Percentiles rank a stretch among this genome's conserved stretches.
Evolutionary conservation across 23 tunicate genomes (phyloP).

Genomic region (Ascidia mentula): DNA sequence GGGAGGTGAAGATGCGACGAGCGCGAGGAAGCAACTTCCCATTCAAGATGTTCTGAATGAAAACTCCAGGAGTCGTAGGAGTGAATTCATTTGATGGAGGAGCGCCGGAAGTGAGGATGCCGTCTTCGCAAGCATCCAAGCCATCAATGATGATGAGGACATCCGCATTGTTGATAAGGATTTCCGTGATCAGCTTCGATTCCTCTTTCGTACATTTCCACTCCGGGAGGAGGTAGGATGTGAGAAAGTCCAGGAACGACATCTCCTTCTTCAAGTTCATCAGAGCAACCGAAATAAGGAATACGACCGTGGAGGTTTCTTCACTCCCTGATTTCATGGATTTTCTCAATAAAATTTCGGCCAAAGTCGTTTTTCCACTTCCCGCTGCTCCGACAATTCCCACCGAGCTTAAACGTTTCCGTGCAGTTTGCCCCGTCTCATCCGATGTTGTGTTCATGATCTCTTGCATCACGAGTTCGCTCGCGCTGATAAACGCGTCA

Average conservation of each 20-base stretch:
- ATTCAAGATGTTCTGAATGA: neutral
- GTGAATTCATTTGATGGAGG: neutral
- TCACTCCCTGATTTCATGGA: neutral
- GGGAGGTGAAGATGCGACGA: neutral
- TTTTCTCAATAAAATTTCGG: neutral
- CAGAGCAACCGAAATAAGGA: neutral
- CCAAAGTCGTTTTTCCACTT: neutral
- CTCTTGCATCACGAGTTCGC: too few species aligned
- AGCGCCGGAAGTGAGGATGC: neutral
- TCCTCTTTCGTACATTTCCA: neutral
- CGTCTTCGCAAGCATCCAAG: neutral
- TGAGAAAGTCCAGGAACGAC: neutral
- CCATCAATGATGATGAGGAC: neutral
- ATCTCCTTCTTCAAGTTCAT: neutral
- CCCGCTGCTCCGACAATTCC: slow-evolving; percentile 5
- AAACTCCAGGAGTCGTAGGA: neutral
- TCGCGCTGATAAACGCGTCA: neutral
- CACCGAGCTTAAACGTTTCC: neutral
- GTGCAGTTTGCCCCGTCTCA: too few species aligned
- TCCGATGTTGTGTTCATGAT: too few species aligned
- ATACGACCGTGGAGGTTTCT: neutral
- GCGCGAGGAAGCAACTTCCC: neutral
- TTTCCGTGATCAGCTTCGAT: neutral
- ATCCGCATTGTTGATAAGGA: neutral
- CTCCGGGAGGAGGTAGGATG: neutral